Evolutionary conservation across 2,797 vertebrate genomes (phyloP), one percentile per base, ranked within the genome.

Genomic region (Coendou prehensilis): DNA sequence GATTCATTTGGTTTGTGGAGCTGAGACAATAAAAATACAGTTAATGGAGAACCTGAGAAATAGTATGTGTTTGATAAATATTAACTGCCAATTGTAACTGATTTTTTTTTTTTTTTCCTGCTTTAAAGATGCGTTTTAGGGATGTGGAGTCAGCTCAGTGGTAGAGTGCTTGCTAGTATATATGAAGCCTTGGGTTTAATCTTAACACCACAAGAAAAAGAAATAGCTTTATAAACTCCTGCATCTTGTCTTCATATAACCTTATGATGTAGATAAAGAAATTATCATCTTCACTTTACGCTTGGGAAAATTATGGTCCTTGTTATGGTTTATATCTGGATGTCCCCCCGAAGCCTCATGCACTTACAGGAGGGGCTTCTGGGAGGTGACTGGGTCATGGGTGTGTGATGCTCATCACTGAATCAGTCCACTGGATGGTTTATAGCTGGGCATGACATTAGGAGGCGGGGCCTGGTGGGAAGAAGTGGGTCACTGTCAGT

Each of bases 1-100:
- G 57, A 18, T 86, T 93, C 47, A 71, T 30, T 64, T 94, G 17
- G 50, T 59, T 78, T 76, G 33, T 28, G 33, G 41, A 93, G 90
- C 69, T 75, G 57, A 94, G 11, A 84, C 23, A 54, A 67, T 86
- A 61, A 91, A 92, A 71, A 61, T 30, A 56, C 5, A 52, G 30
- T 14, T 87, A 91, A 88, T 15, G 50, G 52, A 91, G 15, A 61
- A 13, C 23, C 26, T 96, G 93, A 64, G 54, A 91, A 95, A 91
- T 56, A 93, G n/a, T 45, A 50, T 2, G 33, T 47, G 14, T 47
- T 82, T 86, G n/a, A 52, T 30, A 83, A 37, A 64, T 52, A 80
- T 54, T 81, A 96, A 95, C 84, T 64, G 1, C 45, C 15, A 81
- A 13, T 54, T 54, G 8, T 73, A 54, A n/a, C 22, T 71, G 33